phyloP scores from a whole-genome alignment of 2,888 invertebrate genomes.

The Eupithecia inturbata region DNA sequence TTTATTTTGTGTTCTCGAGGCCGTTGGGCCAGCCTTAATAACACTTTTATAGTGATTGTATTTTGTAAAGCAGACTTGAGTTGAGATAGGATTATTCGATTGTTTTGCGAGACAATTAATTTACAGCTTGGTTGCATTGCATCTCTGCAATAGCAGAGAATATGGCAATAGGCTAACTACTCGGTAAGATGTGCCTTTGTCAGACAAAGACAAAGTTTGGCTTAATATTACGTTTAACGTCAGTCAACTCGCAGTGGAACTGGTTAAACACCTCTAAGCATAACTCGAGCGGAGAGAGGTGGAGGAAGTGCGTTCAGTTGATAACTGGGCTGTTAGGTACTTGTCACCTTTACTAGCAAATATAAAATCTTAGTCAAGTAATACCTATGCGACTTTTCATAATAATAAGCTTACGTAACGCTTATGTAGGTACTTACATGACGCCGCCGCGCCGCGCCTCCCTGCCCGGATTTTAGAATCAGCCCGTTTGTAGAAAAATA shows the following conservation, averaged over 20 bases:
- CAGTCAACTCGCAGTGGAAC: slow-evolving; percentile 9
- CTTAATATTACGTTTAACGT: slow-evolving; percentile 9
- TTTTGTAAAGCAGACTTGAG: not conserved
- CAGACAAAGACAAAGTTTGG: too few relatives aligned
- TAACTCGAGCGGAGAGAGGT: slow-evolving; percentile 17
- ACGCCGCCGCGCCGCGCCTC: too few relatives aligned
- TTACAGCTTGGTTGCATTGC: not conserved
- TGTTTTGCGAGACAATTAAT: not conserved
- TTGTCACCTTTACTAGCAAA: slow-evolving; percentile 15
- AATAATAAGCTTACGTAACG: not conserved
- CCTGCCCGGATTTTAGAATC: too few relatives aligned
- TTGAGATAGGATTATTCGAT: not conserved
- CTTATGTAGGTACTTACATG: not conserved
- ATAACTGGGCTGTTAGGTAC: slow-evolving; percentile 19
- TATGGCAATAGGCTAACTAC: not conserved
- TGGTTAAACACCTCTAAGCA: slow-evolving; percentile 20
- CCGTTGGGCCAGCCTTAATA: too few relatives aligned
- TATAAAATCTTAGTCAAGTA: not conserved
- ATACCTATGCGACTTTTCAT: not conserved
- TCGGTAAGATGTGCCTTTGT: too few relatives aligned
- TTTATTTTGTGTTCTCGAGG: too few relatives aligned
- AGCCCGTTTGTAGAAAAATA: too few relatives aligned
- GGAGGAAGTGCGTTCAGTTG: slow-evolving; percentile 20
- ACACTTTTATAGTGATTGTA: too few relatives aligned
- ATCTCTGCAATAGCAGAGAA: not conserved